phyloP scores from a whole-genome alignment of 2,888 invertebrate genomes.

The Ganaspis brasiliensis region DNA sequence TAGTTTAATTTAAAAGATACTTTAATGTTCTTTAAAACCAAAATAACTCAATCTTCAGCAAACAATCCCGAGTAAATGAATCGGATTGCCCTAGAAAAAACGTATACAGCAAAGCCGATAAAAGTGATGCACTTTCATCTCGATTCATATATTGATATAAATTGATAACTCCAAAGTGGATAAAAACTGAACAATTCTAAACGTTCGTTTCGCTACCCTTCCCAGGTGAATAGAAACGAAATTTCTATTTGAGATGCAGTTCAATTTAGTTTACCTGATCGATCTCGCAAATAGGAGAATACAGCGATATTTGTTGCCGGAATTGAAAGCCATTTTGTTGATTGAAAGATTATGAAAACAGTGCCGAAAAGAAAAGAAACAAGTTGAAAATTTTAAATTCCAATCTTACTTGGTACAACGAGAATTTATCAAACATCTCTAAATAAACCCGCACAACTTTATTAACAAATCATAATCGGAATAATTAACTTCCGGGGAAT shows the following conservation, averaged over 20 bases:
- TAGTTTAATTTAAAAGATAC: neutral
- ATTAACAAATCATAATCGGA: neutral
- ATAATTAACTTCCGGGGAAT: neutral
- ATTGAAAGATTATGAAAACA: too few relatives aligned
- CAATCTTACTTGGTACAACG: too few relatives aligned
- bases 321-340: too few relatives aligned
- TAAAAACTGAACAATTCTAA: neutral
- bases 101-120: too few relatives aligned
- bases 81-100: too few relatives aligned
- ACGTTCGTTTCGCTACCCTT: neutral
- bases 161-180: neutral
- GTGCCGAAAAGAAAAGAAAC: too few relatives aligned
- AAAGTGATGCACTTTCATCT: neutral
- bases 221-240: neutral
- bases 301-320: neutral
- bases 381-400: too few relatives aligned
- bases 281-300: neutral
- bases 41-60: too few relatives aligned
- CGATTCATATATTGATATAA: neutral
- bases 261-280: neutral
- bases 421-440: too few relatives aligned
- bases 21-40: too few relatives aligned
- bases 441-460: too few relatives aligned
- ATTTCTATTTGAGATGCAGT: neutral
- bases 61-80: too few relatives aligned